A percentile compares a stretch with the other conserved stretches of the same genome.
Evolutionary conservation across 2,888 invertebrate species (phyloP).

Genomic region (Epirrhoe tristata): DNA sequence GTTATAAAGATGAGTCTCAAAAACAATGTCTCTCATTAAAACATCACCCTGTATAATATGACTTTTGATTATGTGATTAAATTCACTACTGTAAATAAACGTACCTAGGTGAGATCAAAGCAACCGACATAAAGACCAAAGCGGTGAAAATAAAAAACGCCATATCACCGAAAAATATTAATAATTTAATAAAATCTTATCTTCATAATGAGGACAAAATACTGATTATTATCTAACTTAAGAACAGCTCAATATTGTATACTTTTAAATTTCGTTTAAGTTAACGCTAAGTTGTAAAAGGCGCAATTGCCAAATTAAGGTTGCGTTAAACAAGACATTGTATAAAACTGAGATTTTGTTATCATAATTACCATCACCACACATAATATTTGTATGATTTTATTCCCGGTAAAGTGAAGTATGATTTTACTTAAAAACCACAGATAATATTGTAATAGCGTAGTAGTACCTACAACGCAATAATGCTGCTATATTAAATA

Average conservation of each 20-base stretch:
- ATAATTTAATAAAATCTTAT: constrained; percentile 7
- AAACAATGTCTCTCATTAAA: too few relatives aligned
- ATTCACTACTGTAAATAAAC: too few relatives aligned
- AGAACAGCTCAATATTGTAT: constrained; percentile 4
- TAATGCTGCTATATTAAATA: too few relatives aligned
- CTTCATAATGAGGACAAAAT: constrained; percentile 2
- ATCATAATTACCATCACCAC: neutral
- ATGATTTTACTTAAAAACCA: too few relatives aligned
- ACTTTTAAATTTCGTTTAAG: neutral
- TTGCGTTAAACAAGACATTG: neutral
- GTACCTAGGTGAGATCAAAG: neutral
- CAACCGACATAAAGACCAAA: neutral
- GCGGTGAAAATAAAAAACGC: neutral
- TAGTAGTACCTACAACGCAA: too few relatives aligned
- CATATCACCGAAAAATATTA: neutral
- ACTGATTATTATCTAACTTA: constrained; percentile 3
- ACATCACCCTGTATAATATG: too few relatives aligned
- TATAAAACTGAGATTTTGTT: neutral
- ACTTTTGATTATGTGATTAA: too few relatives aligned
- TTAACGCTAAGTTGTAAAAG: neutral
- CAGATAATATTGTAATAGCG: too few relatives aligned
- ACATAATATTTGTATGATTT: too few relatives aligned
- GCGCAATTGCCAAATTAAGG: neutral
- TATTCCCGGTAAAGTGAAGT: too few relatives aligned
- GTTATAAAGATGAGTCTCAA: too few relatives aligned